phyloP scores from a whole-genome alignment of 2,797 vertebrate genomes.

The Sarcophilus harrisii region DNA sequence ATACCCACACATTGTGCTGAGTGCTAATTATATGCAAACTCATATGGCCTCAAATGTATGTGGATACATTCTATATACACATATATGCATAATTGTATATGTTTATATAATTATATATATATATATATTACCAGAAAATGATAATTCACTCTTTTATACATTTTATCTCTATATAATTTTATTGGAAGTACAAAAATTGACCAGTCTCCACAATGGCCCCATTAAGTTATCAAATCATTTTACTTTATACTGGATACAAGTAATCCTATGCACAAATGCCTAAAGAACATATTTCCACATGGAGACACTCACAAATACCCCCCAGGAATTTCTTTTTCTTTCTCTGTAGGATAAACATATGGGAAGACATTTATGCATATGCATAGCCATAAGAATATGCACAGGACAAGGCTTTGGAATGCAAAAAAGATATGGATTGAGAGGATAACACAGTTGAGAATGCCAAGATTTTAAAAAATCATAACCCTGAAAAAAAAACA shows the following conservation, averaged over 20 bases:
- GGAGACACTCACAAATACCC: neutral
- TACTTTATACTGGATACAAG: neutral
- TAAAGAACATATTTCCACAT: neutral
- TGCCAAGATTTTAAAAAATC: neutral
- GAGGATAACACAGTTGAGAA: neutral
- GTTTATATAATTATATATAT: neutral
- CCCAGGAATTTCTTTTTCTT: neutral
- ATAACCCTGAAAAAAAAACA: neutral
- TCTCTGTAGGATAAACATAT: slow-evolving; percentile 5
- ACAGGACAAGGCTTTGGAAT: neutral
- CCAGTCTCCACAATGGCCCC: neutral
- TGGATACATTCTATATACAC: neutral
- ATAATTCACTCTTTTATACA: neutral
- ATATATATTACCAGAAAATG: neutral
- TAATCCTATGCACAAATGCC: neutral
- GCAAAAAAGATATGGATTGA: neutral
- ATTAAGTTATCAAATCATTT: neutral
- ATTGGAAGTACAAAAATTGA: neutral
- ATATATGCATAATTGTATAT: neutral
- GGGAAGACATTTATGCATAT: neutral
- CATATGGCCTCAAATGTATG: neutral
- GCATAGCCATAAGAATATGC: neutral
- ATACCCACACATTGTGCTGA: neutral
- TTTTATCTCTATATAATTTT: neutral
- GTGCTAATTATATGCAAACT: neutral